Conservation (phyloP, 1,140 invertebrate genomes). For the Achatina immaculata region DNA sequence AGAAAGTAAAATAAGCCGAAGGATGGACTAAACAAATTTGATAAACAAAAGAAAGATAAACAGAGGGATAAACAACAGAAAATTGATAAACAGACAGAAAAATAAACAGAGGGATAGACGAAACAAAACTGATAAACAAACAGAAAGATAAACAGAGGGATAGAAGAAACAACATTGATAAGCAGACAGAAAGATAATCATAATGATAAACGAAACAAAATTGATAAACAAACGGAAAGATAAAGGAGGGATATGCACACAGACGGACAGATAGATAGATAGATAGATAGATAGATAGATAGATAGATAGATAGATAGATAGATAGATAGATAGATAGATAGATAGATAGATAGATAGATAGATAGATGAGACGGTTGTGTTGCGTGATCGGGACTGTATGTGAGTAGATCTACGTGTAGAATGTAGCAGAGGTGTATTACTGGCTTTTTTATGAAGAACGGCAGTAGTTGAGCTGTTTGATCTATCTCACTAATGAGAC, state of each 20-base stretch:
- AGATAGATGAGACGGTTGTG: neutral
- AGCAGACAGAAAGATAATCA: neutral
- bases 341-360: constrained; percentile 25
- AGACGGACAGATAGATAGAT: too few species aligned
- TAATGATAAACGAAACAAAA: neutral
- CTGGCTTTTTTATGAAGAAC: too few species aligned
- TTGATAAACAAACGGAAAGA: neutral
- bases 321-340: constrained; percentile 26
- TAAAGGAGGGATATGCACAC: neutral
- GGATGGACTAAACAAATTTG: too few species aligned
- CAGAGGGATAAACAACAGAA: neutral
- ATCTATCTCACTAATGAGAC: too few species aligned
- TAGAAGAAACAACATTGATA: neutral
- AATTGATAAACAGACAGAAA: constrained; percentile 1
- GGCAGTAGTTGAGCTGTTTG: too few species aligned
- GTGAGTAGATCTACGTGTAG: neutral
- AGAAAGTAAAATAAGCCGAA: too few species aligned
- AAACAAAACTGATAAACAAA: neutral
- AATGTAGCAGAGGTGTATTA: too few species aligned
- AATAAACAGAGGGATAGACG: neutral
- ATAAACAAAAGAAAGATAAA: constrained; percentile 12
- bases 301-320: constrained; percentile 14
- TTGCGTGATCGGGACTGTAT: too few species aligned
- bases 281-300: constrained; percentile 15
- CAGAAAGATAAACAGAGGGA: neutral